Base-by-base conservation (phyloP, 2,888 invertebrate species). In the Oligia latruncula region DNA sequence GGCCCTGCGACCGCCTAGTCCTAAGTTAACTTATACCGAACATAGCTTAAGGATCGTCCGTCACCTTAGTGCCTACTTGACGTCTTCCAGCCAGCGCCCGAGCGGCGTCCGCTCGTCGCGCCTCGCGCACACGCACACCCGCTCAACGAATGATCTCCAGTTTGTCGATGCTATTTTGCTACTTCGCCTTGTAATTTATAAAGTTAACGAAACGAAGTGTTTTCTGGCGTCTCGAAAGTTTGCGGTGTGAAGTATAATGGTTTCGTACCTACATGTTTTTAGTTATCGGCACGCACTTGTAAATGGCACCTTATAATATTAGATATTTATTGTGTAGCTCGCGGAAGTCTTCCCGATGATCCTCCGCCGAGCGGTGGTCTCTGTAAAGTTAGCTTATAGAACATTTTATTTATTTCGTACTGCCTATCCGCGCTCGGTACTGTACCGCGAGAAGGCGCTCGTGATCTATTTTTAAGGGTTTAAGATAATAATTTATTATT, bases 401-500 rank as follows among this genome's bases (percentile, higher is more conserved):
- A 95, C 96, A 93, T 96, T 89, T 96, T 96, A 96, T 96, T 97
- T 96, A 96, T 96, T 96, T 96, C 94, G 93, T 95, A 95, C 96
- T 95, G 96, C 96, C 96, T 95, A 92, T 94, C 95, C 96, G 96
- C 96, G 96, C 96, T 96, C 96, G 96, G 96, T 95, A 94, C 95
- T 95, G 96, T 95, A 95, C 96, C 96, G 96, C 95, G 95, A 96
- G 96, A 96, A 95, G 96, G 96, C 97, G 96, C 96, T 96, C 97
- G 97, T 97, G 96, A 96, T 97, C 96, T 97, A 97, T 96, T 95
- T 96, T 97, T 96, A 96, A 96, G 96, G 95, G 93, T 96, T 96
- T 96, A 97, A 96, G 96, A 95, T 97, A 97, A 96, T 97, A 97
- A 97, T 96, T 97, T 97, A 97, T 97, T 97, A 97, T 97, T 97